Evolutionary conservation across 1,140 invertebrate genomes (phyloP), one percentile per base, ranked within the genome.

Genomic region (Tetramorium alpestre): DNA sequence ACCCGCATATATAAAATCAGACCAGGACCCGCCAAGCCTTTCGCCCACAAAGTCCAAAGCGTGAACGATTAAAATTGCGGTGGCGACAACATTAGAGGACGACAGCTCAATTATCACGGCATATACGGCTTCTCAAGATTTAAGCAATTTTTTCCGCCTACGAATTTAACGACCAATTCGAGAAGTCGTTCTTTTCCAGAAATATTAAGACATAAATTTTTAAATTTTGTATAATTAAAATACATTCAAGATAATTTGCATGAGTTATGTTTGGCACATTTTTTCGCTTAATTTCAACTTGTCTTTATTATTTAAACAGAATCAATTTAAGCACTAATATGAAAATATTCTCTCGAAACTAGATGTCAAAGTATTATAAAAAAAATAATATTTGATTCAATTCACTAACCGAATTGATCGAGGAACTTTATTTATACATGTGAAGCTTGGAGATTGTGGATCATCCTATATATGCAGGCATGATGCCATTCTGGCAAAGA

Each of bases 61-160:
- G 77, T 85, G 82, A 70, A 25, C 84, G 88, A 93, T 93, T 93
- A 93, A 93, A 93, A 92, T 92, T 91, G 88, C 86, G 16, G 54
- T 84, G 80, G 58, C 75, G 88, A 81, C 76, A 78, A 47, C 87
- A 62, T 28, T 78, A 78, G 80, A 77, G 70, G 88, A 81, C 70
- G 89, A 93, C 91, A 91, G 78, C 92, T 94, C 93, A 94, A 94
- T 94, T 94, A 94, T 93, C 89, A 89, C 16, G 44, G 44, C 5
- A 70, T 58, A 73, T 73, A 73, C 41, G 13, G 41, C 22, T 25
- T 82, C 54, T 47, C 41, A 25, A 73, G 8, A 73, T 82, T 73
- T 22, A 44, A 41, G n/a, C 13, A 25, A 10, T 73, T 73, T 13
- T 44, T 81, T 69, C 8, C 6, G 25, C 41, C 4, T 16, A 3